Base-by-base conservation (phyloP, 64 coral and sea anemone species). In the Stichodactyla mertensii region DNA sequence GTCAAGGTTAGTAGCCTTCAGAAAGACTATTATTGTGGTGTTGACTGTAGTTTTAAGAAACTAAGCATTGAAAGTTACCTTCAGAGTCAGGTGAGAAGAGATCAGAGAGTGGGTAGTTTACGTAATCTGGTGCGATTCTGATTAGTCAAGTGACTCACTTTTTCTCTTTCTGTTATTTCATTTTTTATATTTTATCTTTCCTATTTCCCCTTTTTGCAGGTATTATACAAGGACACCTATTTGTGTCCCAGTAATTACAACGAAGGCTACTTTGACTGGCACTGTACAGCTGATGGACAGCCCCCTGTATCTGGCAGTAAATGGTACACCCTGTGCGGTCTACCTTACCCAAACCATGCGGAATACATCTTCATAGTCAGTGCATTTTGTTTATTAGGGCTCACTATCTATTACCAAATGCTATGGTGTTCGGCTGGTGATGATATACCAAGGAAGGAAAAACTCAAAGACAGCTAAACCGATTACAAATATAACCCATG, bases 181-280 rank as follows among this genome's bases (percentile, higher is more conserved):
- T 64, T 64, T 19, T 19, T 2, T 4, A 6, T 16, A 16, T 64
- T 64, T 64, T 4, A 18, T 77, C 8, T 77, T 27, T 78, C 19
- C 2, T 78, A 16, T 27, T 71, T 27, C 4, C 45, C 26, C 0
- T 71, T 20, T 71, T 82, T 19, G 6, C 54, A 84, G 82, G 82
- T 84, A 7, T 61, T 84, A 26, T 54, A 81, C 82, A 84, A 84
- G 82, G 57, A 84, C 57, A 84, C 82, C 51, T 84, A 57, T 20
- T 84, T 84, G 52, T 84, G 82, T 26, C 14, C 82, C 53, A 84
- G 82, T 27, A 10, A 84, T 20, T 84, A 84, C 16, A 54, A 84
- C n/a, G 82, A 84, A 54, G 82, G 55, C n/a, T 84, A 84, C 54
- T 84, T 84, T 57, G 55, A 84, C 55, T 84, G 82, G 82, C 82